phyloP scores from a whole-genome alignment of 2,888 invertebrate genomes.

The Erpobdella octoculata region DNA sequence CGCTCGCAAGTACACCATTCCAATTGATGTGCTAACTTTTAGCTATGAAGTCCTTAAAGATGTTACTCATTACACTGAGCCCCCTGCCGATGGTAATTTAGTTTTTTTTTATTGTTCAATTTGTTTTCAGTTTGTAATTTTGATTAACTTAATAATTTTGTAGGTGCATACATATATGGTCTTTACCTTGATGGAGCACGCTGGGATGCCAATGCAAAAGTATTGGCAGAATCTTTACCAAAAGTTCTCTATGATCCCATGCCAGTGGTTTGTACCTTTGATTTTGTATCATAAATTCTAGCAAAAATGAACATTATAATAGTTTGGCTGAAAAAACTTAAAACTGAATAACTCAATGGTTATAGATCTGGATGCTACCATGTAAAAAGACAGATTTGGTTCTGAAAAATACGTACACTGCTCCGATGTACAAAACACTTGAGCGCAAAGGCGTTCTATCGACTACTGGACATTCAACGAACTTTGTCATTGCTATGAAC shows the following conservation, averaged over 20 bases:
- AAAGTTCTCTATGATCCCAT: constrained; percentile 76
- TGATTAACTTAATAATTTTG: constrained; percentile 11
- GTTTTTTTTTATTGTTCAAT: not conserved
- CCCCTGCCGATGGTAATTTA: constrained; percentile 52
- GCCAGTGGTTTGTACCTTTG: constrained; percentile 57
- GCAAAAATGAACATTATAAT: not conserved
- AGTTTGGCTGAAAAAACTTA: not conserved
- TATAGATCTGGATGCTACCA: constrained; percentile 81
- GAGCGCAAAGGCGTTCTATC: constrained; percentile 34
- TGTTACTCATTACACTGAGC: constrained; percentile 48
- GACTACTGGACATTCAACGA: constrained; percentile 54
- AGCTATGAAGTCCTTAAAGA: constrained; percentile 59
- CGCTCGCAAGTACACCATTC: constrained; percentile 54
- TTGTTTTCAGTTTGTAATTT: not conserved
- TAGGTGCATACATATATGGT: constrained; percentile 53
- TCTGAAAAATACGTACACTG: constrained; percentile 62
- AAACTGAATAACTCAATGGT: no score
- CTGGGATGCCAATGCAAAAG: constrained; percentile 51
- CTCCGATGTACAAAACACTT: constrained; percentile 35
- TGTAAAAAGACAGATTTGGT: constrained; percentile 61
- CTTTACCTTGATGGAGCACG: constrained; percentile 53
- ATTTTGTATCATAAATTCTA: not conserved
- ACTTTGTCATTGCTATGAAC: constrained; percentile 35
- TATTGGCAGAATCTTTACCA: constrained; percentile 70
- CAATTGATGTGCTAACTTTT: constrained; percentile 52